Evolutionary conservation across 2,888 invertebrate genomes (phyloP), one percentile per base, ranked within the genome.

Genomic region (Drosophila putrida): DNA sequence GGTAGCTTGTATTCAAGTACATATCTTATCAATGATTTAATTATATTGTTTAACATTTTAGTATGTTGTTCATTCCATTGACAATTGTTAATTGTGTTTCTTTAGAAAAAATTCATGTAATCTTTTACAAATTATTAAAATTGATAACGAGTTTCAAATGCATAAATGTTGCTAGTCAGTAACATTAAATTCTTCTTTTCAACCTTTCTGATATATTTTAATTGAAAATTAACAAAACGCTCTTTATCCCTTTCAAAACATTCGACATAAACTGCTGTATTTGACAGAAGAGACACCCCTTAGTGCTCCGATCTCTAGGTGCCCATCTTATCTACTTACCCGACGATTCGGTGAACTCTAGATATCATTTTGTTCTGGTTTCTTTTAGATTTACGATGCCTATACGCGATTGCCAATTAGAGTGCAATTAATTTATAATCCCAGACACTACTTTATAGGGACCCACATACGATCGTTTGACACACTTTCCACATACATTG

Each of bases 391-490:
- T 86, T 82, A 88, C 50, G 78, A 86, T 85, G 73, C 20, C 39
- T 60, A 43, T 60, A 41, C 51, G 51, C 88, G 67, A 88, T 82
- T 78, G 86, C 65, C 78, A 83, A 88, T 88, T 86, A 82, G 70
- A 84, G 83, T 82, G 83, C 88, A 86, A 83, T 83, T 83, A 88
- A 83, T 88, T 88, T 83, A 83, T 83, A 83, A 83, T 83, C 83
- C 88, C 84, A 46, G 47, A 36, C 70, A 73, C 68, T 51, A 63
- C 63, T 65, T 65, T 50, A 41, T 61, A 33, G 62, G 44, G 70
- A 78, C 51, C 81, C 74, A 82, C 71, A 72, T 80, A 50, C 25
- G 50, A 61, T 63, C 36, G 71, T 68, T 64, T 76, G 83, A 88
- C 83, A 88, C 68, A 88, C 54, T 85, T 83, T 66, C 57, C 49